These are phyloP conservation scores for Intellagama lesueurii DNA, from an alignment of 2,797 vertebrate species.

Conservation along the genomic window DNA sequence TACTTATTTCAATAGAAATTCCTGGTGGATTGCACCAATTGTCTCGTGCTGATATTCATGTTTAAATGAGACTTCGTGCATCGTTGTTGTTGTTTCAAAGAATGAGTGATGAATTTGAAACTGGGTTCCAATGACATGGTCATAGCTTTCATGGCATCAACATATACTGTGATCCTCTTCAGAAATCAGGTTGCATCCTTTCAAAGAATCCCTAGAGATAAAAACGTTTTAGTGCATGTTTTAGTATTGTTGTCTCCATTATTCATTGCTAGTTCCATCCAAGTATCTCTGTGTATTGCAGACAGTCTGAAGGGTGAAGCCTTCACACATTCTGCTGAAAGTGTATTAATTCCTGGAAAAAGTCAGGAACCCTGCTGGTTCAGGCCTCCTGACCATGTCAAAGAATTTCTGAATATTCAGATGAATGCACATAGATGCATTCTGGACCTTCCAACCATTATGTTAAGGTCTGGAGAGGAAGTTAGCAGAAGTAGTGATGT, in stretches of 20 bases:
- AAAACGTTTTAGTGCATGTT: background rate
- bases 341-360: background rate
- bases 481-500: background rate
- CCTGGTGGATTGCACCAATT: background rate
- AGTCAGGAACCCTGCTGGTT: background rate
- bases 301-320: background rate
- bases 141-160: background rate
- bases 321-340: background rate
- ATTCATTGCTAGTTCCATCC: background rate
- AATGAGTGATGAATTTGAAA: background rate
- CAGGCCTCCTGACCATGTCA: background rate
- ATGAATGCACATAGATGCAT: background rate
- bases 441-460: background rate
- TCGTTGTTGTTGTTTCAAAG: background rate
- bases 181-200: background rate
- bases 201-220: background rate
- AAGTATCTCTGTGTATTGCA: too few species aligned
- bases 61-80: background rate
- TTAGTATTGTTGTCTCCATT: background rate
- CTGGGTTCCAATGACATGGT: background rate
- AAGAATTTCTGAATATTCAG: background rate
- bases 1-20: background rate
- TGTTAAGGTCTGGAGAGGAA: background rate
- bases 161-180: background rate
- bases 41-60: background rate